phyloP scores from a whole-genome alignment of 2,888 invertebrate genomes.

The Gandaritis pyraliata region DNA sequence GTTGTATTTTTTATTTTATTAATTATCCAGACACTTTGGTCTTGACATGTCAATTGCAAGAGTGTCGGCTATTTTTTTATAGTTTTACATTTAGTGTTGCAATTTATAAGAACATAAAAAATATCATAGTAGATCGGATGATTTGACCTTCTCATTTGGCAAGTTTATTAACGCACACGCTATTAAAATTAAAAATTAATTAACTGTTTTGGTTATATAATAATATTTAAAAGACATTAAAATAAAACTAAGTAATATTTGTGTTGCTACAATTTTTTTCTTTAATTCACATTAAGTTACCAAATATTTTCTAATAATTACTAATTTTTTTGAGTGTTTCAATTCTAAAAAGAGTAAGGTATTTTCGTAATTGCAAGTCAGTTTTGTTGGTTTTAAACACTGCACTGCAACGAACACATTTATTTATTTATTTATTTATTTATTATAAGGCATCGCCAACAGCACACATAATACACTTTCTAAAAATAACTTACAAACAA shows the following conservation, averaged over 20 bases:
- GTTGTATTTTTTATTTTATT: slow-evolving; percentile 7
- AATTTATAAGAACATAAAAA: slow-evolving; percentile 7
- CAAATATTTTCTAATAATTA: too few relatives aligned
- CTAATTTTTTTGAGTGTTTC: too few relatives aligned
- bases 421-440: too few relatives aligned
- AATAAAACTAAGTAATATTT: too few relatives aligned
- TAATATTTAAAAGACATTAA: not conserved
- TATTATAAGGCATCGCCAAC: too few relatives aligned
- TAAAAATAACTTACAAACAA: too few relatives aligned
- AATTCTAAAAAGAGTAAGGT: slow-evolving; percentile 8
- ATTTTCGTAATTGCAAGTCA: slow-evolving; percentile 18
- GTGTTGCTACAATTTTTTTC: too few relatives aligned
- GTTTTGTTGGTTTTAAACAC: slow-evolving; percentile 8
- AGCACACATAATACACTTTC: too few relatives aligned
- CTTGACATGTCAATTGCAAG: slow-evolving; percentile 21
- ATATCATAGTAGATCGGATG: slow-evolving; percentile 3
- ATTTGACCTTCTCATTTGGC: slow-evolving; percentile 2
- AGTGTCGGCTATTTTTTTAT: slow-evolving; percentile 12
- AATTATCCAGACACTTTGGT: slow-evolving; percentile 13
- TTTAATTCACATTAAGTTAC: too few relatives aligned
- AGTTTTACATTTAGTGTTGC: slow-evolving; percentile 11
- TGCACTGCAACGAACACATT: too few relatives aligned
- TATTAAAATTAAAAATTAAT: slow-evolving; percentile 12
- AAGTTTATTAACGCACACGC: not conserved
- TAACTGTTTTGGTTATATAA: too few relatives aligned